These are phyloP conservation scores for Sepioteuthis lessoniana DNA, from an alignment of 2,888 invertebrate genomes.

Conservation along the genomic window DNA sequence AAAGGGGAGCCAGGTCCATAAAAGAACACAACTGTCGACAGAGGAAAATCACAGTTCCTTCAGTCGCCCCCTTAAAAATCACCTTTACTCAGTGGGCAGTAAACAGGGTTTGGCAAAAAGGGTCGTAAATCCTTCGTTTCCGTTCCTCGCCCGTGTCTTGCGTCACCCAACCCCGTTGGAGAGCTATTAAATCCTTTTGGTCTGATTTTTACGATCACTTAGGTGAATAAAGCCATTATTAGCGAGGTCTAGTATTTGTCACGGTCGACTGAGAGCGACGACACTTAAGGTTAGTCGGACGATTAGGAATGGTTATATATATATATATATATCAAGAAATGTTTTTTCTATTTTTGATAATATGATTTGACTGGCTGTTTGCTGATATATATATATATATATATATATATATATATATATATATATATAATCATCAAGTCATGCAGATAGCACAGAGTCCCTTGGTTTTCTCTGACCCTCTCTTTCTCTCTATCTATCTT, in stretches of 20 bases:
- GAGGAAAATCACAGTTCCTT: neutral
- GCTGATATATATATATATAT: no score
- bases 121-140: constrained; percentile 15
- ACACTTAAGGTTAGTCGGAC: neutral
- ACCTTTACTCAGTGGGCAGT: neutral
- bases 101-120: neutral
- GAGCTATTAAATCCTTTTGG: constrained; percentile 25
- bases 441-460: no score
- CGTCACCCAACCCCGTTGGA: neutral
- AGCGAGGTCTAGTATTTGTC: neutral
- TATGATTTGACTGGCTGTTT: no score
- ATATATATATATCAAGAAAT: no score
- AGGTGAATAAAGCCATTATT: neutral
- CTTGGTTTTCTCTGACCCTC: no score
- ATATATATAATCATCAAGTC: no score
- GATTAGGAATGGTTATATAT: neutral
- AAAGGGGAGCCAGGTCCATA: neutral
- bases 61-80: neutral
- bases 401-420: no score
- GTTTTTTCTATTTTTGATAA: no score
- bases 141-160: neutral
- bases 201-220: neutral
- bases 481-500: no score
- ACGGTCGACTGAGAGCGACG: neutral
- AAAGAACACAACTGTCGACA: neutral